Evolutionary conservation across 2,113 vertebrate genomes (phyloP).

Genomic region (Pseudorasbora parva): DNA sequence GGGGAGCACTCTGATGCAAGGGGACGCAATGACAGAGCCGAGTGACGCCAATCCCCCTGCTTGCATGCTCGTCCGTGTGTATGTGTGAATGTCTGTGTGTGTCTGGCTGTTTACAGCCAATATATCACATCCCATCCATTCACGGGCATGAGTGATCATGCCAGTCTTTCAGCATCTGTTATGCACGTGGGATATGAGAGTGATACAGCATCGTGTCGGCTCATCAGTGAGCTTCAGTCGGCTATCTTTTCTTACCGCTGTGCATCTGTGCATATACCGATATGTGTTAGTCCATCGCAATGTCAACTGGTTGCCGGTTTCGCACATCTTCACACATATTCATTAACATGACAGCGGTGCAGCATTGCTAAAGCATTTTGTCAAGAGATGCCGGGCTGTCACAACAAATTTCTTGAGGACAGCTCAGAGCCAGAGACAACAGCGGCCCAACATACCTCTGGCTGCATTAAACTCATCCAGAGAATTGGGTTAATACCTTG

Average conservation of each 20-base stretch:
- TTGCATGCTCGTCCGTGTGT: conserved; percentile 38
- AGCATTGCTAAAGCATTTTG: conserved; percentile 78
- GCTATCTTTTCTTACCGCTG: conserved; percentile 9
- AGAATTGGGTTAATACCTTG: conserved; percentile 57
- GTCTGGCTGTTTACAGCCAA: conserved; percentile 43
- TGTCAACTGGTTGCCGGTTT: conserved; percentile 71
- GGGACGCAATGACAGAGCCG: conserved; percentile 76
- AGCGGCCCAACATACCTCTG: conserved; percentile 52
- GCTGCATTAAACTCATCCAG: conserved; percentile 64
- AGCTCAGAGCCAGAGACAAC: conserved; percentile 63
- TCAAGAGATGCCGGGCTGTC: conserved; percentile 79
- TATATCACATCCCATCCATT: conserved; percentile 45
- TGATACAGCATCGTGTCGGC: conserved; percentile 49
- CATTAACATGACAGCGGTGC: conserved; percentile 77
- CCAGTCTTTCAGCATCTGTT: conserved; percentile 53
- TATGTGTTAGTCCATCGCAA: conserved; percentile 29
- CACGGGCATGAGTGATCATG: conserved; percentile 55
- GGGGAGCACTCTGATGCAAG: conserved; percentile 81
- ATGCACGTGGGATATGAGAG: conserved; percentile 35
- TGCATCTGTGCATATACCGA: conserved; percentile 35
- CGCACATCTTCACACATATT: conserved; percentile 69
- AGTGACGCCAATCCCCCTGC: conserved; percentile 70
- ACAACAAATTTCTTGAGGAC: conserved; percentile 76
- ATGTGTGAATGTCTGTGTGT: conserved; percentile 55
- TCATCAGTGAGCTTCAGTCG: conserved; percentile 18